Evolutionary conservation across 1,140 invertebrate species (phyloP), one percentile per base, ranked within the genome.

Genomic region (Parasteatoda tepidariorum): DNA sequence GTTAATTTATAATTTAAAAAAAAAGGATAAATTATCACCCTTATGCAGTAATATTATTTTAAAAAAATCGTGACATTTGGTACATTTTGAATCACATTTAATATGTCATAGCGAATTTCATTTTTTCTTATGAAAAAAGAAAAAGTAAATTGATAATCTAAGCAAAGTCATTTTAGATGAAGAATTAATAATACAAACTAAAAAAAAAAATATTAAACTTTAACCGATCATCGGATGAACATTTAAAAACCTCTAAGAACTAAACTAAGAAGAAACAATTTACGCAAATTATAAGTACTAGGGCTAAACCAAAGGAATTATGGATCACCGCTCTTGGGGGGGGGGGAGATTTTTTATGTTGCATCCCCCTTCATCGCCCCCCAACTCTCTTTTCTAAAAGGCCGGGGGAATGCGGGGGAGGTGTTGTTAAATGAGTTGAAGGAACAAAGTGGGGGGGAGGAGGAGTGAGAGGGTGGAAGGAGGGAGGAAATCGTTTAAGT

Each of bases 281-380:
- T 82, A 82, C 78, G 78, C 78, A 82, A 82, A 82, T 82, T 82
- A 82, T 82, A 82, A 82, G 78, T 67, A 82, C 78, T 41, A 68
- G 38, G 38, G 76, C 76, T 66, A 79, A 79, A 79, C 76, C 76
- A 33, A 62, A 59, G 67, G 57, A 82, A 82, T 82, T 71, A 82
- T 82, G 78, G 78, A 82, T 82, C 78, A 82, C 78, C 59, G 57
- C 28, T 31, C 48, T 55, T 41, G 31, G 62, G 73, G 41, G 9
- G 22, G 33, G 34, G 34, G 11, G 62, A 61, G 62, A 64, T 76
- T 81, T 71, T 82, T 61, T 70, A 30, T 31, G 4, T 57, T 24
- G 11, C 55, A n/a, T 66, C 64, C 76, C 15, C 18, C n/a, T 24
- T 28, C 59, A n/a, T 18, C 22, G 41, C 73, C 1, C 22, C 24